A percentile compares a stretch with the other conserved stretches of the same genome.
Conservation (phyloP, 2,888 invertebrate genomes). For the Andrena minutula region DNA sequence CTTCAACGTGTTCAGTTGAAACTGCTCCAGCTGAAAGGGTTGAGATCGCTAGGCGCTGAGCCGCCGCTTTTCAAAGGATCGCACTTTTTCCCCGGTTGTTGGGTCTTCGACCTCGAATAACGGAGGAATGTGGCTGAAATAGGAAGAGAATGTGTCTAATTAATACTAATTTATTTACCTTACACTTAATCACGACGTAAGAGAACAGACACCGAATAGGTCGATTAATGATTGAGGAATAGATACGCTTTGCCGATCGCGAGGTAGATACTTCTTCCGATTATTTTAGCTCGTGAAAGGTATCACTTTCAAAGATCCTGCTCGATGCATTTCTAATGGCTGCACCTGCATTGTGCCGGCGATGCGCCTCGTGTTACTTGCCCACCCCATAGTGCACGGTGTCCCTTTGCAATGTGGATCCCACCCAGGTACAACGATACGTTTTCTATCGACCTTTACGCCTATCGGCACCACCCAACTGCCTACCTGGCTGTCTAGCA, state of each 20-base stretch:
- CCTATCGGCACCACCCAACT: slow-evolving; percentile 18
- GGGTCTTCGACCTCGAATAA: slow-evolving; percentile 50
- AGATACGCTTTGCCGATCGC: neutral
- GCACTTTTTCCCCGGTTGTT: slow-evolving; percentile 21
- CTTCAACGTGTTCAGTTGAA: slow-evolving; percentile 31
- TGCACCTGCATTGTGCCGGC: slow-evolving; percentile 19
- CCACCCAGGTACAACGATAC: slow-evolving; percentile 65
- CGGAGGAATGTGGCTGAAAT: neutral
- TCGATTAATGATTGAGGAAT: neutral
- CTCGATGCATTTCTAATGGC: slow-evolving; percentile 8
- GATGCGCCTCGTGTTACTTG: slow-evolving; percentile 58
- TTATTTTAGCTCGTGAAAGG: slow-evolving; percentile 5
- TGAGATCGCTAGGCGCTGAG: slow-evolving; percentile 30
- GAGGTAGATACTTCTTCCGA: neutral
- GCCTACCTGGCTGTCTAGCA: slow-evolving; percentile 20
- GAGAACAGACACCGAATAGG: neutral
- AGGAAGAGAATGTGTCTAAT: slow-evolving; percentile 17
- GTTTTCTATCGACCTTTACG: slow-evolving; percentile 46
- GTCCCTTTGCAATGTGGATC: slow-evolving; percentile 25
- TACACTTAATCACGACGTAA: neutral
- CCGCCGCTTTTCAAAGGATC: slow-evolving; percentile 37
- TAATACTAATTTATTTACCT: slow-evolving; percentile 3
- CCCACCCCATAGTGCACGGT: slow-evolving; percentile 24
- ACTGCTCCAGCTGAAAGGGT: slow-evolving; percentile 26
- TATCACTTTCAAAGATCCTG: slow-evolving; percentile 49